Evolutionary conservation across 2,113 vertebrate species (phyloP).

Genomic region (Oreochromis aureus): DNA sequence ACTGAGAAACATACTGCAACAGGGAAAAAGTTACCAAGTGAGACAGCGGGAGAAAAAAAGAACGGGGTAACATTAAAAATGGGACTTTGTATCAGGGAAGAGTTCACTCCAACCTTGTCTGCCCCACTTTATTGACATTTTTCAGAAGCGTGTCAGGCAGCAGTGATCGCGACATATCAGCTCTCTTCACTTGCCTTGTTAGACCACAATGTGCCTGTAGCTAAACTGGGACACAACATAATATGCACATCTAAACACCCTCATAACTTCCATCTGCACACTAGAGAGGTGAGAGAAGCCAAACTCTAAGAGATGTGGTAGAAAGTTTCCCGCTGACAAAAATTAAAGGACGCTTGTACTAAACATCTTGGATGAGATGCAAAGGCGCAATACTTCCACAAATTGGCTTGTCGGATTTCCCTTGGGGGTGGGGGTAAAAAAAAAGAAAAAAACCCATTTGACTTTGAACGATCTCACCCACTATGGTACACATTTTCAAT

Average conservation of each 20-base stretch:
- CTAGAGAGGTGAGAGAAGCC: conserved; percentile 37
- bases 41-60: background rate
- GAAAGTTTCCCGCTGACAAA: conserved; percentile 46
- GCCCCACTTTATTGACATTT: conserved; percentile 47
- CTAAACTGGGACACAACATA: conserved; percentile 56
- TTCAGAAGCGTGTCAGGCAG: conserved; percentile 39
- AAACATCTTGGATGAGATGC: conserved; percentile 58
- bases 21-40: background rate
- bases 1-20: background rate
- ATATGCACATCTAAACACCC: conserved; percentile 57
- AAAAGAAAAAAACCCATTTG: conserved; percentile 27
- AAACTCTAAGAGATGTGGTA: conserved; percentile 10
- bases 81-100: background rate
- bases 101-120: conserved; percentile 23
- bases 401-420: conserved; percentile 41
- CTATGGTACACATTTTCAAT: conserved; percentile 59
- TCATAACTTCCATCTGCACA: conserved; percentile 43
- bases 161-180: conserved; percentile 6
- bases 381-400: conserved; percentile 23
- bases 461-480: conserved; percentile 57
- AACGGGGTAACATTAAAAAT: background rate
- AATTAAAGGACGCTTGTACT: conserved; percentile 62
- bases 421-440: background rate
- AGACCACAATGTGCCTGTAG: conserved; percentile 37
- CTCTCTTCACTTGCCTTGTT: conserved; percentile 37